phyloP scores from a whole-genome alignment of 1,140 invertebrate genomes.

The Drosophila sp. region DNA sequence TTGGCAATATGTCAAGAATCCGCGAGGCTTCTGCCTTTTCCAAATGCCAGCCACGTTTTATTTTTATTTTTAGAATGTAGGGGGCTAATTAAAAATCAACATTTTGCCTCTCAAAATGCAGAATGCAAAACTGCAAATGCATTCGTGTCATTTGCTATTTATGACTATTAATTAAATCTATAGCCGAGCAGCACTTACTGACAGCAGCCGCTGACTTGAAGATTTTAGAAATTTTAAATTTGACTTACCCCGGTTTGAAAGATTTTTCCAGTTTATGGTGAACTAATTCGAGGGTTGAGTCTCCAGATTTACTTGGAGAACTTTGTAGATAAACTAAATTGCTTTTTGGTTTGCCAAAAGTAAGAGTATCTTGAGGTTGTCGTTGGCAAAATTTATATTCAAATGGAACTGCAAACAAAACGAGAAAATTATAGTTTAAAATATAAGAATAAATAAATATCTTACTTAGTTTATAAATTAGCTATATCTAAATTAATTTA shows the following conservation, averaged over 20 bases:
- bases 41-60: conserved; percentile 47
- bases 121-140: conserved; percentile 56
- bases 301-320: too few species aligned
- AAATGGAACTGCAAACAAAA: too few species aligned
- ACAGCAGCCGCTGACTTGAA: neutral
- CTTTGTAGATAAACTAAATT: too few species aligned
- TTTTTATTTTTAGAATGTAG: conserved; percentile 43
- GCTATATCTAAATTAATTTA: too few species aligned
- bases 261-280: neutral
- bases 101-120: conserved; percentile 41
- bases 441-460: too few species aligned
- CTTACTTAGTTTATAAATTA: too few species aligned
- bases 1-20: conserved; percentile 81
- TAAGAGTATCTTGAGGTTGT: too few species aligned
- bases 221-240: neutral
- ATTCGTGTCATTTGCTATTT: conserved; percentile 64
- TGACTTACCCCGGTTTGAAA: neutral
- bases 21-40: conserved; percentile 18
- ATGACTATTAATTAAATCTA: conserved; percentile 69
- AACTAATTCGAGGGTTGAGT: too few species aligned
- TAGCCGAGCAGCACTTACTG: neutral
- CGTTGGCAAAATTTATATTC: too few species aligned
- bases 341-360: too few species aligned
- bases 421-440: too few species aligned
- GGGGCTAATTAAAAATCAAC: conserved; percentile 71